Base-by-base conservation (phyloP, 2,113 vertebrate genomes). In the Egretta garzetta region DNA sequence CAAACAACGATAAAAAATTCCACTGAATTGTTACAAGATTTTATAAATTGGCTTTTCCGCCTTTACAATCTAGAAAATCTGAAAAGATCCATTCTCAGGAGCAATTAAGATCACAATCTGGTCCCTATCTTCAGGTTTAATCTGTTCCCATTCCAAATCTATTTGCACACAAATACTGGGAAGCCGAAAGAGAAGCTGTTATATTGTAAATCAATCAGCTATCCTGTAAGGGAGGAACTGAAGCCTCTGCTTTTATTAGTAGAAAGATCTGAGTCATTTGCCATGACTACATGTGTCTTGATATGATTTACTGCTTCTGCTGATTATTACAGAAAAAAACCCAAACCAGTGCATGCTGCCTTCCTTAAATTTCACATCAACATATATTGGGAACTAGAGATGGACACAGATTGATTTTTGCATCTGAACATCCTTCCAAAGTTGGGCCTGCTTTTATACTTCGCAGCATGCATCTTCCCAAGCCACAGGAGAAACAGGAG, bases 191-290 rank as follows among this genome's bases (percentile, higher is more conserved):
- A 97, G 94, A 97, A 96, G 72, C 80, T 95, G 86, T 90, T 96
- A 85, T 30, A 52, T 28, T 72, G 74, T 97, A 97, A 97, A 97
- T 97, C 96, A 97, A 79, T 96, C 95, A 95, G 70, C 59, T 87
- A 35, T 23, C 73, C 86, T 94, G 93, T 96, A 90, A 96, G 92
- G 88, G 79, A 92, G 86, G 82, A 96, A 91, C 89, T 82, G 76
- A 94, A 96, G 83, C 67, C 50, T 94, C 77, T 73, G 80, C 73
- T 94, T 91, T 96, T 91, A 96, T 94, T 84, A 84, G 94, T n/a
- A 97, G 89, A 94, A 94, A 75, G 86, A 90, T 93, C 56, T 89
- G 91, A 97, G 83, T 95, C 76, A 96, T 91, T 95, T 93, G 86
- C 81, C 84, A 91, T 91, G 86, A 93, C 91, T 97, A 45, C 91